These are phyloP conservation scores for Eumeta japonica DNA, from an alignment of 1,140 invertebrate genomes.

Conservation along the genomic window DNA sequence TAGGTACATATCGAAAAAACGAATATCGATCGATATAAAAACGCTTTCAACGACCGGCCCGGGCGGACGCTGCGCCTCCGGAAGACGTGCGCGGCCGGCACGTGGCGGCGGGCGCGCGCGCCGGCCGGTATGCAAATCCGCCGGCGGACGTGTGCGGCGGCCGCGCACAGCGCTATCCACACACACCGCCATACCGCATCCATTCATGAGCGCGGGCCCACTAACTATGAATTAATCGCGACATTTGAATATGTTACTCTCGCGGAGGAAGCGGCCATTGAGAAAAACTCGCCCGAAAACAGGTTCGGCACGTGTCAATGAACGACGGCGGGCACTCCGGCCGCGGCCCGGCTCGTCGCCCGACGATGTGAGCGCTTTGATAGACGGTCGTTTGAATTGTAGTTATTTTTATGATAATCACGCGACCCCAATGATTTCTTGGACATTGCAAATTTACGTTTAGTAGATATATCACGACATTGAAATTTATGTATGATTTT, in stretches of 20 bases:
- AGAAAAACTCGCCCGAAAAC: slow-evolving; percentile 50
- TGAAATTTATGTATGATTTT: no score
- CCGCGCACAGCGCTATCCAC: no score
- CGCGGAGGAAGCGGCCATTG: slow-evolving; percentile 53
- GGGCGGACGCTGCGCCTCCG: no score
- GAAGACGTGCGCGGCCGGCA: slow-evolving; percentile 38
- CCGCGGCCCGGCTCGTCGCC: slow-evolving; percentile 30
- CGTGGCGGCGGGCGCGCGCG: slow-evolving; percentile 43
- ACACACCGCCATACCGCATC: slow-evolving; percentile 29
- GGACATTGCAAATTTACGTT: no score
- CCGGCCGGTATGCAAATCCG: slow-evolving; percentile 46
- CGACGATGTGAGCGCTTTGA: slow-evolving; percentile 43
- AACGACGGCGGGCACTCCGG: slow-evolving; percentile 50
- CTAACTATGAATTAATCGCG: slow-evolving; percentile 56
- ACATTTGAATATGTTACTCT: slow-evolving; percentile 56
- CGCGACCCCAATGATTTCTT: no score
- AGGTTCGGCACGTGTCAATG: slow-evolving; percentile 55
- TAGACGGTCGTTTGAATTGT: slow-evolving; percentile 27
- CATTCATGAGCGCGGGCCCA: slow-evolving; percentile 53
- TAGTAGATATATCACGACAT: no score
- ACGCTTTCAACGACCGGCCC: no score
- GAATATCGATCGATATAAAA: no score
- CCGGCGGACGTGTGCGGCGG: slow-evolving; percentile 27
- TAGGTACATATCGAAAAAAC: no score
- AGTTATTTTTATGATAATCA: no score